Conservation (phyloP, 2,888 invertebrate genomes). For the Dicyrtomina minuta region DNA sequence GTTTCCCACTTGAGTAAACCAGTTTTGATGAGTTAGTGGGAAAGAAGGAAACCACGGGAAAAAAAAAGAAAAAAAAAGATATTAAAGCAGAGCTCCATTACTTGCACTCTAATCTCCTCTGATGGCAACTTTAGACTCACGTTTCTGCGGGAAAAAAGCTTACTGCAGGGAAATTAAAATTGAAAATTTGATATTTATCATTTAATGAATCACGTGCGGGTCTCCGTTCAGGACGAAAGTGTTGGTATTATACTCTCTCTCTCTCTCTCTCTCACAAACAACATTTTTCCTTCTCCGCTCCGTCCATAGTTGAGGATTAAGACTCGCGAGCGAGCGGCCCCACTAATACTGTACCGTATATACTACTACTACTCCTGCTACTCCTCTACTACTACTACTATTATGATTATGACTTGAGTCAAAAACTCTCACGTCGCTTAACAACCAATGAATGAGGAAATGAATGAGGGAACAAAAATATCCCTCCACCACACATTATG, state of each 20-base stretch:
- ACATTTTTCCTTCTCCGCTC: slow-evolving; percentile 1
- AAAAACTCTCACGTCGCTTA: slow-evolving; percentile 6
- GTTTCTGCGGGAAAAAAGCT: slow-evolving; percentile 38
- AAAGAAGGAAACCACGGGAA: slow-evolving; percentile 20
- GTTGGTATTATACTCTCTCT: background rate
- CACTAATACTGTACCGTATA: too few species aligned
- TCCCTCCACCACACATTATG: background rate
- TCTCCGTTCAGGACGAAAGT: slow-evolving; percentile 1
- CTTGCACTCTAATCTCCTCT: slow-evolving; percentile 32
- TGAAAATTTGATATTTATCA: slow-evolving; percentile 54
- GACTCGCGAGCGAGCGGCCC: background rate
- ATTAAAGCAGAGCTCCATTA: slow-evolving; percentile 31
- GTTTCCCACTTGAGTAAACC: slow-evolving; percentile 30
- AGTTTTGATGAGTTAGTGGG: slow-evolving; percentile 18
- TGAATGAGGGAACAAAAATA: slow-evolving; percentile 7
- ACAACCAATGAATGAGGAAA: slow-evolving; percentile 14
- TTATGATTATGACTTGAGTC: slow-evolving; percentile 17
- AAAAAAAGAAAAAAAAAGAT: slow-evolving; percentile 24
- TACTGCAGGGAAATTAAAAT: slow-evolving; percentile 54
- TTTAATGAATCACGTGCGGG: slow-evolving; percentile 54
- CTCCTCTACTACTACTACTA: background rate
- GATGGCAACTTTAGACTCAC: slow-evolving; percentile 30
- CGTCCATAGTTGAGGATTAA: slow-evolving; percentile 12
- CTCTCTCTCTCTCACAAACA: background rate
- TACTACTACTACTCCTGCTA: too few species aligned